Evolutionary conservation across 53 echinoderm and acorn worm genomes (phyloP).

Genomic region (Antedon mediterranea): DNA sequence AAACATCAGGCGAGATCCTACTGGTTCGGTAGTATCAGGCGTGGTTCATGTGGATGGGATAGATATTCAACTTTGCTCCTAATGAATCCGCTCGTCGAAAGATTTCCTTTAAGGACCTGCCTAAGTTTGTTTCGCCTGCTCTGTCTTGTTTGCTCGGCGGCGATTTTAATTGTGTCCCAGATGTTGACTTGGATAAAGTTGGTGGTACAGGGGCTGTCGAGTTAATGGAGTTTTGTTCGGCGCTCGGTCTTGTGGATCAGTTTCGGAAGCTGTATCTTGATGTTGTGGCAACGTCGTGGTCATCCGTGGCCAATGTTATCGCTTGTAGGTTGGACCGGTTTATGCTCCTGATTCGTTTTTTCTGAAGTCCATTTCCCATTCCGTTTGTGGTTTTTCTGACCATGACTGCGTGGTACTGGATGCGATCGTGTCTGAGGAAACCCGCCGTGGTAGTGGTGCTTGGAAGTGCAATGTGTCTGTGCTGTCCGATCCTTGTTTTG

Average conservation of each 20-base stretch:
- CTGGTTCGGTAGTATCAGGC: neutral
- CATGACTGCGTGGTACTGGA: slow-evolving; percentile 10
- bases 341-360: slow-evolving; percentile 10
- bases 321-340: slow-evolving; percentile 23
- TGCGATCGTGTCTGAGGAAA: no score
- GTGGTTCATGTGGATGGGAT: neutral
- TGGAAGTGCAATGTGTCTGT: slow-evolving; percentile 41
- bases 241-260: neutral
- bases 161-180: slow-evolving; percentile 31
- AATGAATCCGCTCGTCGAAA: neutral
- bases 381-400: slow-evolving; percentile 22
- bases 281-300: slow-evolving; percentile 15
- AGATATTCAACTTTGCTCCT: neutral
- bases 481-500: slow-evolving; percentile 15
- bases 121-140: neutral
- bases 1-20: neutral
- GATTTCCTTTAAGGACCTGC: slow-evolving; percentile 6
- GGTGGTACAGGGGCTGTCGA: neutral
- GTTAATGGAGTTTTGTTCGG: slow-evolving; percentile 2
- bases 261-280: neutral
- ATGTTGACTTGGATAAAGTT: neutral
- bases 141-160: slow-evolving; percentile 15
- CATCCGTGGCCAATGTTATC: slow-evolving; percentile 8
- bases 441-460: slow-evolving; percentile 12
- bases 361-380: neutral